These are phyloP conservation scores for Drosophila multiciliata DNA, from an alignment of 2,888 invertebrate genomes.

Conservation along the genomic window DNA sequence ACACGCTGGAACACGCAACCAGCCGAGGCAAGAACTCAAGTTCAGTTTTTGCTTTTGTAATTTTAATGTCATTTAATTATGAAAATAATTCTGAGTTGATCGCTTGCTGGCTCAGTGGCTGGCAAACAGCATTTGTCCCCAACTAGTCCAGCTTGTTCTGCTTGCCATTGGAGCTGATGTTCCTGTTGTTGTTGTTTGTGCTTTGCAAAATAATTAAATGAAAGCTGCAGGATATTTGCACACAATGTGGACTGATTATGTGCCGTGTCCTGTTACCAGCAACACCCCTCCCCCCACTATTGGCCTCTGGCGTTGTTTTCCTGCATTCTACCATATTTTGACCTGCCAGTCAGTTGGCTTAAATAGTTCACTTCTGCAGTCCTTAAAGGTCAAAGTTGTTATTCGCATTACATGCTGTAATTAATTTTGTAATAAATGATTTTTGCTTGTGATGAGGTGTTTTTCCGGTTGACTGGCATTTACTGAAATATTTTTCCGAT, in stretches of 20 bases:
- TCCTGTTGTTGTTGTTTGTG: constrained; percentile 30
- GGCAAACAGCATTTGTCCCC: constrained; percentile 37
- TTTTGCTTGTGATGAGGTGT: neutral
- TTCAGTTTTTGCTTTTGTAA: constrained; percentile 20
- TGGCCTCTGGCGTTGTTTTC: neutral
- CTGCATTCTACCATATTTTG: constrained; percentile 9
- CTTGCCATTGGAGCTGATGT: neutral
- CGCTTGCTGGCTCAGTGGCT: constrained; percentile 29
- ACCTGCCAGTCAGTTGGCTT: constrained; percentile 36
- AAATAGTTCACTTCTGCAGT: neutral
- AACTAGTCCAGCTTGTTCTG: constrained; percentile 32
- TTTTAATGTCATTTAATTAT: constrained; percentile 71
- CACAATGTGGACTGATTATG: constrained; percentile 70
- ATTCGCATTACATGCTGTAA: constrained; percentile 19
- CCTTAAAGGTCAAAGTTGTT: constrained; percentile 25
- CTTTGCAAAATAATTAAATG: constrained; percentile 62
- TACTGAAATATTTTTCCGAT: neutral
- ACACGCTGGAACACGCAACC: constrained; percentile 11
- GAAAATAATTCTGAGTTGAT: constrained; percentile 51
- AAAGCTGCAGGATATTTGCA: constrained; percentile 67
- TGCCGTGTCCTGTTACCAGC: constrained; percentile 33
- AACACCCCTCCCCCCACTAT: neutral
- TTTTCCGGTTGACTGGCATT: constrained; percentile 22
- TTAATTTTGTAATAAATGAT: constrained; percentile 25
- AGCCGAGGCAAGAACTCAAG: constrained; percentile 11